These are phyloP conservation scores for Clavelina lepadiformis DNA, from an alignment of 23 tunicate species.

Conservation along the genomic window DNA sequence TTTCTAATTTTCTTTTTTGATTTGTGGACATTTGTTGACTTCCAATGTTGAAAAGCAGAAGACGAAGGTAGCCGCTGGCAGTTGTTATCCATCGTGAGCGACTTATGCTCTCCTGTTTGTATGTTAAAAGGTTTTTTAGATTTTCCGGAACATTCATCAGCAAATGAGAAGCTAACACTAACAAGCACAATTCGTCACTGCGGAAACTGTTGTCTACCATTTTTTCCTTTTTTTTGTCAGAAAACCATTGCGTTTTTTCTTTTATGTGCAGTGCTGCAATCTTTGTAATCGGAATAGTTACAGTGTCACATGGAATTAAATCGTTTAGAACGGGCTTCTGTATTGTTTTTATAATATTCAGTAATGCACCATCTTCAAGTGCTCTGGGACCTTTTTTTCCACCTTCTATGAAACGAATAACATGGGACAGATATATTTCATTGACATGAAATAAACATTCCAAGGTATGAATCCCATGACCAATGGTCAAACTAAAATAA, in stretches of 20 bases:
- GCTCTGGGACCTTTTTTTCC: constrained; percentile 17
- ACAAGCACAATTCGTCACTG: too few species aligned
- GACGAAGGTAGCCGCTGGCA: too few species aligned
- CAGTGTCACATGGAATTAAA: not conserved
- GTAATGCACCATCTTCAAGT: constrained; percentile 10
- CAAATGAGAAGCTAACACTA: too few species aligned
- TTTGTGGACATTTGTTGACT: too few species aligned
- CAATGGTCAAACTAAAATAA: not conserved
- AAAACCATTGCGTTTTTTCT: constrained; percentile 11
- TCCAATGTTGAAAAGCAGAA: too few species aligned
- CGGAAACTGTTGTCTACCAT: too few species aligned
- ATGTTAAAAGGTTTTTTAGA: too few species aligned
- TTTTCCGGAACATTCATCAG: too few species aligned
- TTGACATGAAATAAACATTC: constrained; percentile 19
- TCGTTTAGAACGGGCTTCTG: not conserved
- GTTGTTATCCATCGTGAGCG: too few species aligned
- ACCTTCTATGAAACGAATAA: constrained; percentile 7
- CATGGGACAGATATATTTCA: constrained; percentile 12
- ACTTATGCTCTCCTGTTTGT: too few species aligned
- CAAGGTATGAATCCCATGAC: constrained; percentile 8
- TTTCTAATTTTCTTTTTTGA: too few species aligned
- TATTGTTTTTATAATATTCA: constrained; percentile 7
- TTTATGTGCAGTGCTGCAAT: constrained; percentile 1
- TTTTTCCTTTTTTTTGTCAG: constrained; percentile 5
- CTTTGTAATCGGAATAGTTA: not conserved